Evolutionary conservation across 2,113 vertebrate species (phyloP), one percentile per base, ranked within the genome.

Genomic region (Oncorhynchus keta): DNA sequence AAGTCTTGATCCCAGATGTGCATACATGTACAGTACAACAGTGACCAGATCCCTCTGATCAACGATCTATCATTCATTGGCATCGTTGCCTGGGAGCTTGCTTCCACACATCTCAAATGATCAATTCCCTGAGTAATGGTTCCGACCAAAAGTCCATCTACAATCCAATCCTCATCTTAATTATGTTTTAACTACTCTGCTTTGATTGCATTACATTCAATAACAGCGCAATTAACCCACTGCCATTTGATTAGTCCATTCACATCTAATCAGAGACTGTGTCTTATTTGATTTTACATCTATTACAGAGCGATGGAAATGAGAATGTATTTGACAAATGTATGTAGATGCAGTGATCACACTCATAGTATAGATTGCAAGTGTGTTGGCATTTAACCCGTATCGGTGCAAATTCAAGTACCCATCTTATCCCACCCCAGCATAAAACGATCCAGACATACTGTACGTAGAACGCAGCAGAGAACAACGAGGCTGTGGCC

Each of bases 161-260:
- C 75, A 78, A 73, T 84, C 83, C 79, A 82, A 81, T 87, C 75
- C 75, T 72, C 45, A 75, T 71, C 74, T 85, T 89, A 86, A 89
- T 91, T 83, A 79, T 86, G 45, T 82, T 87, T 85, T 83, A 89
- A 87, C 77, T 79, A 67, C 81, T 74, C 74, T 64, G 64, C 76
- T 86, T 85, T 87, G 32, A 80, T 85, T 89, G 81, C 77, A 88
- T 87, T 81, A 68, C 72, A 87, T 82, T 87, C 72, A 82, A 84
- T 88, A 74, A 75, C 72, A 66, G 62, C 39, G 73, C 74, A 83
- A 84, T 85, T 80, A 88, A 89, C 81, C 80, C 65, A 66, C 75
- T 76, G 45, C 30, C 22, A 74, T 81, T 76, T 65, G 71, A 51
- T 51, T 39, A 68, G 67, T 68, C 78, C 66, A 72, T 77, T 77